These are phyloP conservation scores for Drosophila sordidapex DNA, from an alignment of 2,888 invertebrate species.

Conservation along the genomic window DNA sequence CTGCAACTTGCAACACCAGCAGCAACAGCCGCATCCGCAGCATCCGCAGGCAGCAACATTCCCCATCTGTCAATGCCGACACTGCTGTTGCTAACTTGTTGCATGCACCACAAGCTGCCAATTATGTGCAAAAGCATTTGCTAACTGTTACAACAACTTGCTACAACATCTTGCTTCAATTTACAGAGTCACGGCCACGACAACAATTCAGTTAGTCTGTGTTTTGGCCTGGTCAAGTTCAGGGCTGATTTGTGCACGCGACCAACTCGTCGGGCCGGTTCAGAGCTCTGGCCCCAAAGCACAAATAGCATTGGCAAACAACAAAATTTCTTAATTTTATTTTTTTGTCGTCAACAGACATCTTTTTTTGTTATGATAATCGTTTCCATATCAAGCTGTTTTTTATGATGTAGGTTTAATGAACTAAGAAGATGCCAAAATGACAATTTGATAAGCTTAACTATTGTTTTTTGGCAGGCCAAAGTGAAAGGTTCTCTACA, in stretches of 20 bases:
- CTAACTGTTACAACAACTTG: slow-evolving; percentile 77
- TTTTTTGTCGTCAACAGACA: slow-evolving; percentile 13
- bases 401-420: slow-evolving; percentile 60
- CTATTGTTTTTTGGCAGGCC: slow-evolving; percentile 19
- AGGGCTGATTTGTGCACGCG: slow-evolving; percentile 73
- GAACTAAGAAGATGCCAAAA: slow-evolving; percentile 43
- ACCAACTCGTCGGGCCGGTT: slow-evolving; percentile 71
- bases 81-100: slow-evolving; percentile 50
- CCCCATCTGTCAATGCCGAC: slow-evolving; percentile 71
- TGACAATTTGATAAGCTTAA: slow-evolving; percentile 45
- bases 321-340: neutral
- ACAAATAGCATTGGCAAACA: slow-evolving; percentile 14
- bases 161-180: slow-evolving; percentile 1
- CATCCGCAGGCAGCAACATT: slow-evolving; percentile 29
- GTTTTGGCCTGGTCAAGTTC: slow-evolving; percentile 74
- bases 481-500: slow-evolving; percentile 67
- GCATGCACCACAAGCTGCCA: slow-evolving; percentile 68
- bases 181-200: slow-evolving; percentile 13
- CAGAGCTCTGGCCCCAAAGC: slow-evolving; percentile 29
- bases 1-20: slow-evolving; percentile 31
- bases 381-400: slow-evolving; percentile 14
- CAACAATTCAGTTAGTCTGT: slow-evolving; percentile 8
- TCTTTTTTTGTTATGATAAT: slow-evolving; percentile 69
- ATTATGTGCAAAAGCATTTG: slow-evolving; percentile 74
- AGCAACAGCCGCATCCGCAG: slow-evolving; percentile 20